Base-by-base conservation (phyloP, 2,888 invertebrate species). In the Dolichomitus sp. region DNA sequence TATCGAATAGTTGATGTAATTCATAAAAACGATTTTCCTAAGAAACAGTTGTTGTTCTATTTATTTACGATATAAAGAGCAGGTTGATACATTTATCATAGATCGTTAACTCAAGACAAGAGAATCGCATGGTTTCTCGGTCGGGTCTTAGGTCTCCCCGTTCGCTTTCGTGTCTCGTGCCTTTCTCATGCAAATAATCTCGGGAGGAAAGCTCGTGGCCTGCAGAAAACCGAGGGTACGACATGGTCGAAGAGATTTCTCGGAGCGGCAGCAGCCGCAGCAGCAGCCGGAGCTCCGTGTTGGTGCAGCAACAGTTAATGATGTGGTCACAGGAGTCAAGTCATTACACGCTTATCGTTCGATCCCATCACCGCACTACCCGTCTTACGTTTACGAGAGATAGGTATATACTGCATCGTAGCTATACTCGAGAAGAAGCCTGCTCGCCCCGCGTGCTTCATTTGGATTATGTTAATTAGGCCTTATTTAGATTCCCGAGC, bases 261-360 rank as follows among this genome's bases (percentile, higher is more conserved):
- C 59, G 70, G n/a, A n/a, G n/a, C 73, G 12, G 30, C 19, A 40
- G 52, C 52, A 70, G 52, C 48, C 63, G 45, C 27, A 54, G 65
- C 48, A 75, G 73, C 52, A 68, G 66, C 50, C 72, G 76, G 42
- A 68, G 50, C 57, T 82, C 37, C 81, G 76, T 85, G 79, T 80
- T 84, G 75, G 77, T 68, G 68, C 68, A 79, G 78, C 74, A 84
- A 83, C 85, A 80, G 86, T 87, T 87, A 88, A 88, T 85, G 88
- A 88, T 87, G 87, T 86, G 88, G 88, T 87, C 87, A 86, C 87
- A 85, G 85, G 84, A 88, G 88, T 87, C 86, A 85, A 88, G 87
- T 87, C 88, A 88, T 88, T 88, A 86, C 86, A 85, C 73, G 84
- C 85, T 84, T 87, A 88, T 88, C 88, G 80, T 85, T 84, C 86